Percentiles rank a stretch among this genome's conserved stretches.
Conservation (phyloP, 2,888 invertebrate genomes). For the Anodontia alba region DNA sequence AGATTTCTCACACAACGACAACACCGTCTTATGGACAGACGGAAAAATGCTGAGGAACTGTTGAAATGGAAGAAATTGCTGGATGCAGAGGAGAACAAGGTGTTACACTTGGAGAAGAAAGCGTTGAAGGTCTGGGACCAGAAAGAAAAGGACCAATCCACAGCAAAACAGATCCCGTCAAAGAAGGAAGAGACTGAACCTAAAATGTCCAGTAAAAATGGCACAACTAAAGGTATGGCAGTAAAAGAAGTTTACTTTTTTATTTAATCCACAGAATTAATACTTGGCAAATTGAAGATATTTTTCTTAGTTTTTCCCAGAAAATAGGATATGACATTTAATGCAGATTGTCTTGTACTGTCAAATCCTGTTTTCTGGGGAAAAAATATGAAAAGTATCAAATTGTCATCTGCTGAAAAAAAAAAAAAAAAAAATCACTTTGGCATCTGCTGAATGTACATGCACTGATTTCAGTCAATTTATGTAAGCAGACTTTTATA, state of each 20-base stretch:
- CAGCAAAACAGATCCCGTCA: constrained; percentile 30
- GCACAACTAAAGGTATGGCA: constrained; percentile 55
- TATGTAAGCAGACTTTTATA: too few species aligned
- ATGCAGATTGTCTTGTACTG: too few species aligned
- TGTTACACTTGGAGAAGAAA: constrained; percentile 82
- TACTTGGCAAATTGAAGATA: background rate
- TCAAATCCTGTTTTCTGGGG: too few species aligned
- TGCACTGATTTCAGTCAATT: too few species aligned
- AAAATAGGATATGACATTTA: too few species aligned
- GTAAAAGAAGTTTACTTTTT: too few species aligned
- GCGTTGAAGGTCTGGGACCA: constrained; percentile 74
- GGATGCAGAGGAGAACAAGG: constrained; percentile 82
- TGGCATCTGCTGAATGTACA: too few species aligned
- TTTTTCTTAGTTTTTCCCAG: too few species aligned
- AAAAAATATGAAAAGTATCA: too few species aligned
- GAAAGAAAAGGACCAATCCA: constrained; percentile 38
- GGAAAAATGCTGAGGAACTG: constrained; percentile 83
- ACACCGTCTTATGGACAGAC: constrained; percentile 80
- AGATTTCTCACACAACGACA: constrained; percentile 84
- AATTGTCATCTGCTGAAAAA: too few species aligned
- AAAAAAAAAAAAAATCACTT: too few species aligned
- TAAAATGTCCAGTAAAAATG: constrained; percentile 48
- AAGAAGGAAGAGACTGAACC: constrained; percentile 58
- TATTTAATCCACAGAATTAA: too few species aligned
- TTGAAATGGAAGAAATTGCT: constrained; percentile 83